Base-by-base conservation (phyloP, 2,797 vertebrate species). In the Fistularia commersonii region DNA sequence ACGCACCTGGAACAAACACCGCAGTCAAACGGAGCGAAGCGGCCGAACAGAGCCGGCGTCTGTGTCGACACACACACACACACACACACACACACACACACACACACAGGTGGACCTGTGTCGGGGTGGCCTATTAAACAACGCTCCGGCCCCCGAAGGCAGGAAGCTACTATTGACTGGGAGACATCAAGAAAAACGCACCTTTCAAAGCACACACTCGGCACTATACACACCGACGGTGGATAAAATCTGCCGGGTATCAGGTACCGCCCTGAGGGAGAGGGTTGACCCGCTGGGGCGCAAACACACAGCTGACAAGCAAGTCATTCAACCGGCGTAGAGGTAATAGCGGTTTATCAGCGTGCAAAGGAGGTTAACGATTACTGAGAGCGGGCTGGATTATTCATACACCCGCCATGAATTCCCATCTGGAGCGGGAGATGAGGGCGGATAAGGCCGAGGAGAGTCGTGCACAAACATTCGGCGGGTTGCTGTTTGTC, bases 101-200 rank as follows among this genome's bases (percentile, higher is more conserved):
- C n/a, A 79, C 78, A 84, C 81, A 85, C 85, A 88, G 87, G 81
- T 85, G n/a, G 80, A 80, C 76, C 82, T 80, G 79, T 86, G 81
- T 87, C 74, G 57, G 44, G 77, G 23, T 42, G 33, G 51, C 68
- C 84, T 74, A 85, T 86, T 83, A 88, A 85, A 79, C 84, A 74
- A 55, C 81, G 77, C 72, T n/a, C 79, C 69, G 32, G 69, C 66
- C 77, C 89, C 84, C 37, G 58, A 44, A 87, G 89, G 87, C 83
- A 89, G 88, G 88, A 90, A 90, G 88, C 81, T 56, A 62, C 80
- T 83, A 76, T 87, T 86, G 85, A 88, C 85, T 81, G 65, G 75
- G 72, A 82, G 76, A 88, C 86, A 88, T 86, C 81, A 88, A 85
- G 86, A 87, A 87, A 88, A 86, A 86, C 83, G 77, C 81, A 87